Evolutionary conservation across 2,888 invertebrate species (phyloP).

Genomic region (Thymelicus acteon): DNA sequence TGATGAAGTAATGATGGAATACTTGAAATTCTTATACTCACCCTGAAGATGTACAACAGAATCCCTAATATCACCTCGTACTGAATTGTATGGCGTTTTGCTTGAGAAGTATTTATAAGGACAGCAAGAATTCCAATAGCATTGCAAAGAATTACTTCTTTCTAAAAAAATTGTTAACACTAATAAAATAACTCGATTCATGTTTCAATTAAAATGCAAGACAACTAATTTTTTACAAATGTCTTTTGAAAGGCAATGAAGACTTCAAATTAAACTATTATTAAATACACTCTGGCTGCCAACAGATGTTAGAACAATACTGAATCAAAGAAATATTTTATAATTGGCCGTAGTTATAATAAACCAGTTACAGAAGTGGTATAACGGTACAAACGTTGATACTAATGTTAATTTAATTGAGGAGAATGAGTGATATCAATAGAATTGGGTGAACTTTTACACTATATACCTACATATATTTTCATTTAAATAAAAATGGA

Average conservation of each 20-base stretch:
- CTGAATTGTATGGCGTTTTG: slow-evolving; percentile 65
- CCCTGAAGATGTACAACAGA: slow-evolving; percentile 63
- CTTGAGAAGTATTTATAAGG: slow-evolving; percentile 68
- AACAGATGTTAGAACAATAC: slow-evolving; percentile 4
- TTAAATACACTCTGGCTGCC: not conserved
- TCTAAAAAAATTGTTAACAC: not conserved
- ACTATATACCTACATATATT: no score
- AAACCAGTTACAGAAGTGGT: slow-evolving; percentile 1
- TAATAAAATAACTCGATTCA: slow-evolving; percentile 1
- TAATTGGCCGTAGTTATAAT: not conserved
- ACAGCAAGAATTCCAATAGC: slow-evolving; percentile 74
- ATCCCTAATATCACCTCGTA: slow-evolving; percentile 71
- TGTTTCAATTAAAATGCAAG: not conserved
- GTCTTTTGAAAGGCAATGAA: not conserved
- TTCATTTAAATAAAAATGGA: no score
- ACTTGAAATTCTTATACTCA: slow-evolving; percentile 38
- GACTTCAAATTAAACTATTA: not conserved
- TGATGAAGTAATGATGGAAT: no score
- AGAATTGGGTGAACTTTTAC: no score
- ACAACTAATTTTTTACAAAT: not conserved
- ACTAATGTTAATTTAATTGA: not conserved
- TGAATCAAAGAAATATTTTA: slow-evolving; percentile 1
- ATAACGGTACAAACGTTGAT: not conserved
- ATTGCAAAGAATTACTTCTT: slow-evolving; percentile 39
- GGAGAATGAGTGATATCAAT: no score